These are phyloP conservation scores for Aplochiton taeniatus DNA, from an alignment of 2,797 vertebrate genomes.

Conservation along the genomic window DNA sequence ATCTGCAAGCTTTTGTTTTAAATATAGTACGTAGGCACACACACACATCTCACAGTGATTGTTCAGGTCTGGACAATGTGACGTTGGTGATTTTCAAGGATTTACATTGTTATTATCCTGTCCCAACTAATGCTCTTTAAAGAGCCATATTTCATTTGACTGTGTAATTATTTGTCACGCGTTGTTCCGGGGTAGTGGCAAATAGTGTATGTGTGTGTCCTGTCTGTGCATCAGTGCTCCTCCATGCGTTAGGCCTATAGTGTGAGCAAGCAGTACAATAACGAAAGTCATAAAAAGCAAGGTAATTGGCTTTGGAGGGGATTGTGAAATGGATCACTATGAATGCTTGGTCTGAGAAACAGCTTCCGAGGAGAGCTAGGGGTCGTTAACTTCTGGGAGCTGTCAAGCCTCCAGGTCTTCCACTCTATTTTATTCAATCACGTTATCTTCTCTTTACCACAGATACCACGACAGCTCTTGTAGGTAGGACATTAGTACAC, in stretches of 20 bases:
- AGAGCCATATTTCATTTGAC: slow-evolving; percentile 28
- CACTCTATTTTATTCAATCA: too few relatives aligned
- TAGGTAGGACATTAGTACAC: too few relatives aligned
- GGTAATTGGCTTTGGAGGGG: slow-evolving; percentile 70
- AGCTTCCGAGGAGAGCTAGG: not conserved
- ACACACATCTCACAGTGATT: too few relatives aligned
- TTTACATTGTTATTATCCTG: slow-evolving; percentile 22
- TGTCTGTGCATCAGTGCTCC: not conserved
- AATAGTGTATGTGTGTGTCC: slow-evolving; percentile 10
- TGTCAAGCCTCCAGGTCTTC: too few relatives aligned
- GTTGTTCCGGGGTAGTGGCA: slow-evolving; percentile 16
- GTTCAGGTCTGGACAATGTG: too few relatives aligned
- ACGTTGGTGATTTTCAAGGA: slow-evolving; percentile 19
- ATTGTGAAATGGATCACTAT: slow-evolving; percentile 27
- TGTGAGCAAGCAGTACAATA: slow-evolving; percentile 59
- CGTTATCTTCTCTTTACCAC: too few relatives aligned
- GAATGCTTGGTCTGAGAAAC: not conserved
- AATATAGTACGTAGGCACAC: too few relatives aligned
- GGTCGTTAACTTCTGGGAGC: too few relatives aligned
- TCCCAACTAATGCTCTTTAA: slow-evolving; percentile 29
- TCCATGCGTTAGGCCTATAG: slow-evolving; percentile 13
- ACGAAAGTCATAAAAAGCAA: slow-evolving; percentile 71
- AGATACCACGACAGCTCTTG: too few relatives aligned
- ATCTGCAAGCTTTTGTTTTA: too few relatives aligned
- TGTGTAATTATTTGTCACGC: slow-evolving; percentile 37